Conservation (phyloP, 2,888 invertebrate species). For the Odiellus spinosus region DNA sequence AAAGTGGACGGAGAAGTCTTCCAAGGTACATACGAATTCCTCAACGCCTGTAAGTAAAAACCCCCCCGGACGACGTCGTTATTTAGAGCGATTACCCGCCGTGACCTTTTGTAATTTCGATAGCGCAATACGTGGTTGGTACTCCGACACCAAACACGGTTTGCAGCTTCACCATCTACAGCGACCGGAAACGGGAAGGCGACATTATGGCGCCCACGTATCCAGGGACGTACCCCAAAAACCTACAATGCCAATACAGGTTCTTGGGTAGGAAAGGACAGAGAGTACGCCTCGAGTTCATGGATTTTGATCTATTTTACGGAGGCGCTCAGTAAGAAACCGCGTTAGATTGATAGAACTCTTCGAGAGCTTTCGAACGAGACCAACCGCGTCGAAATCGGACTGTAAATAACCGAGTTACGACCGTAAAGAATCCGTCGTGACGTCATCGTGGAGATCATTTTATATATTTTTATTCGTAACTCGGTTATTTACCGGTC, state of each 20-base stretch:
- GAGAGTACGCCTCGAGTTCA: conserved; percentile 83
- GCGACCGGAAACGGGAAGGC: conserved; percentile 54
- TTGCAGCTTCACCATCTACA: conserved; percentile 65
- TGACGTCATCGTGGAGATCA: no score
- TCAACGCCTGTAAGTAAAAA: conserved; percentile 70
- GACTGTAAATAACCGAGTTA: no score
- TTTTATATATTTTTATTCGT: no score
- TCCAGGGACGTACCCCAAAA: conserved; percentile 97
- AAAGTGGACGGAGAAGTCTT: conserved; percentile 63
- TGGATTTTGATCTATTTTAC: conserved; percentile 96
- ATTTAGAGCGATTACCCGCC: no score
- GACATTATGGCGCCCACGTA: conserved; percentile 91
- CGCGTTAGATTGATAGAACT: no score
- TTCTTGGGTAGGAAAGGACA: conserved; percentile 79
- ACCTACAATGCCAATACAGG: conserved; percentile 75
- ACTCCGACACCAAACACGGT: conserved; percentile 67
- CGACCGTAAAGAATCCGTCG: no score
- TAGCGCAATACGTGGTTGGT: conserved; percentile 70
- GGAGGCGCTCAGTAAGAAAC: conserved; percentile 90
- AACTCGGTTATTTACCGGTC: no score
- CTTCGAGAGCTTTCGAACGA: no score
- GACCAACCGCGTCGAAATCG: no score
- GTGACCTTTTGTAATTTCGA: no score
- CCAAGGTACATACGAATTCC: conserved; percentile 73
- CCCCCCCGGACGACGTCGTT: no score